A percentile compares a stretch with the other conserved stretches of the same genome.
These are phyloP conservation scores for Eulemur coronatus DNA, from an alignment of 2,797 vertebrate genomes.

Conservation along the genomic window DNA sequence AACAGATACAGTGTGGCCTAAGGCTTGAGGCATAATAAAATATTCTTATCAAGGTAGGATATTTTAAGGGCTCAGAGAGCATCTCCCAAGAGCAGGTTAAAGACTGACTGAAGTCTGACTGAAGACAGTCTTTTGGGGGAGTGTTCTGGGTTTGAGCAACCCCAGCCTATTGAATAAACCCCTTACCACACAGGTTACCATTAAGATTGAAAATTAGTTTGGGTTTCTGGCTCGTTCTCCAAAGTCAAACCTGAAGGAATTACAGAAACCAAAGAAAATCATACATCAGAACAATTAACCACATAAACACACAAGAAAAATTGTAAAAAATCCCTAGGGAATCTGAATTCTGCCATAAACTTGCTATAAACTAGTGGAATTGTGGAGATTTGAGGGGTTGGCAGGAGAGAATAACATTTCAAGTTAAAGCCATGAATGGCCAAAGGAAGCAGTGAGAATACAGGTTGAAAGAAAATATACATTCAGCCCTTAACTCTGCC, in stretches of 20 bases:
- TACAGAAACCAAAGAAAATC: not conserved
- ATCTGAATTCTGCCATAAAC: not conserved
- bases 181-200: not conserved
- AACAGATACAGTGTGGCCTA: not conserved
- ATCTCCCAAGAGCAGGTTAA: not conserved
- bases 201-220: not conserved
- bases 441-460: not conserved
- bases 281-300: not conserved
- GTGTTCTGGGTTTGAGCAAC: not conserved
- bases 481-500: not conserved
- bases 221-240: not conserved
- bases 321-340: not conserved
- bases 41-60: not conserved
- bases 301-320: not conserved
- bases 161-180: not conserved
- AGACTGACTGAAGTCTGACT: too few species aligned
- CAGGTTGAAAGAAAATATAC: not conserved
- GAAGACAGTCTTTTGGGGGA: not conserved
- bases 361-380: not conserved
- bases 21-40: not conserved
- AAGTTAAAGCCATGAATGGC: not conserved
- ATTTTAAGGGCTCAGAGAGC: not conserved
- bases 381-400: not conserved
- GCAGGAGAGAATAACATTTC: not conserved
- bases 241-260: not conserved